phyloP scores from a whole-genome alignment of 2,113 vertebrate species.

The Ploceus nigricollis region DNA sequence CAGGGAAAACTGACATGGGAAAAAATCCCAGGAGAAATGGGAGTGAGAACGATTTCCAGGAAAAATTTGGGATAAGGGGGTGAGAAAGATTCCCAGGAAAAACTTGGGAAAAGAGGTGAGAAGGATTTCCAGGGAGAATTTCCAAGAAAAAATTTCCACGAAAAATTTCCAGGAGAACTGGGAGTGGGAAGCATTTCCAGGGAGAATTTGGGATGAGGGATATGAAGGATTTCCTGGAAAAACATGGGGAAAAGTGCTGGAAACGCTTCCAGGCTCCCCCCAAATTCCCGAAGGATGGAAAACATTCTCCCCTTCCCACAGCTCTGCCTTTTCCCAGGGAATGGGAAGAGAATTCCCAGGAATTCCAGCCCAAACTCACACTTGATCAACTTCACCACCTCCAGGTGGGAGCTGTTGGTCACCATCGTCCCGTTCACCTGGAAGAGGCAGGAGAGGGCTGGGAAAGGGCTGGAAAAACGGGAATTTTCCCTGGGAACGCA shows the following conservation, averaged over 20 bases:
- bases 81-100: not conserved
- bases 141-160: not conserved
- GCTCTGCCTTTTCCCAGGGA: not conserved
- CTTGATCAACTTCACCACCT: conserved; percentile 95
- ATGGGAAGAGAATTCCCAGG: not conserved
- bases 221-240: not conserved
- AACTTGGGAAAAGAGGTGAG: not conserved
- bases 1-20: accelerated
- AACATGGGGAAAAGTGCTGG: not conserved
- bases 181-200: too few species aligned
- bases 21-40: not conserved
- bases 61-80: too few species aligned
- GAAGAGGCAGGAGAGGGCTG: not conserved
- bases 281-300: accelerated
- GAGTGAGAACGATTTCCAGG: not conserved
- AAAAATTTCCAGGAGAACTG: not conserved
- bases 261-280: not conserved
- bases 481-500: not conserved
- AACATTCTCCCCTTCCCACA: not conserved
- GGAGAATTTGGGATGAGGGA: not conserved
- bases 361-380: conserved; percentile 75
- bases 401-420: conserved; percentile 90
- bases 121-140: not conserved
- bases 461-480: too few species aligned
- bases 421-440: conserved; percentile 93